Evolutionary conservation across 2,113 vertebrate genomes (phyloP).

Genomic region (Barbus barbus): DNA sequence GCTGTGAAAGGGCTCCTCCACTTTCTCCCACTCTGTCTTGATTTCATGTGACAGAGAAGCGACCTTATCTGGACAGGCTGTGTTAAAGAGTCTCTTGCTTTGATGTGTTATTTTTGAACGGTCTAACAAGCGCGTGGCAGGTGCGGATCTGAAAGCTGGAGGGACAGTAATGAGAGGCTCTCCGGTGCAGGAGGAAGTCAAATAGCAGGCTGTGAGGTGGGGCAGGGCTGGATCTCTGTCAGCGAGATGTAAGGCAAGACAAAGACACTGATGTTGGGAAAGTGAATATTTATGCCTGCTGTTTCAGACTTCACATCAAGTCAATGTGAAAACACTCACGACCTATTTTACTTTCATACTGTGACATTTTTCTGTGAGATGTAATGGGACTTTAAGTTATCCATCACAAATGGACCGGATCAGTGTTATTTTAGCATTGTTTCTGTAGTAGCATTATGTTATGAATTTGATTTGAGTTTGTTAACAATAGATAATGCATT

Average conservation of each 20-base stretch:
- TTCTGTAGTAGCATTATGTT: too few relatives aligned
- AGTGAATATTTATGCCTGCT: neutral
- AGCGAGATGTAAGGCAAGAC: constrained; percentile 58
- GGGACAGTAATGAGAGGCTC: constrained; percentile 56
- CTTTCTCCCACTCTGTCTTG: constrained; percentile 49
- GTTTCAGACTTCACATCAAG: neutral
- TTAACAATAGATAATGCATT: too few relatives aligned
- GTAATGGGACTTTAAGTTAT: neutral
- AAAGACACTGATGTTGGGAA: constrained; percentile 19
- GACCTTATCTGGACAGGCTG: constrained; percentile 67
- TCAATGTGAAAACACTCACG: neutral
- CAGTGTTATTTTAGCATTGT: neutral
- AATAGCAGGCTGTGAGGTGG: constrained; percentile 38
- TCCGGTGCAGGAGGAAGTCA: constrained; percentile 53
- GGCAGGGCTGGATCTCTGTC: constrained; percentile 62
- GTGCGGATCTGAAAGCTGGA: constrained; percentile 65
- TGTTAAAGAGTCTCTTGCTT: constrained; percentile 66
- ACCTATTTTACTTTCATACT: neutral
- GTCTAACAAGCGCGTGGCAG: constrained; percentile 63
- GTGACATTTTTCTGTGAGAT: neutral
- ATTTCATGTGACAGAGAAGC: constrained; percentile 70
- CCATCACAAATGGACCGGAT: neutral
- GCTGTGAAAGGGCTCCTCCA: constrained; percentile 61
- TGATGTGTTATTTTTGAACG: constrained; percentile 63
- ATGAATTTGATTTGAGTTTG: too few relatives aligned